These are phyloP conservation scores for Microdon myrmicae DNA, from an alignment of 2,888 invertebrate species.

Conservation along the genomic window DNA sequence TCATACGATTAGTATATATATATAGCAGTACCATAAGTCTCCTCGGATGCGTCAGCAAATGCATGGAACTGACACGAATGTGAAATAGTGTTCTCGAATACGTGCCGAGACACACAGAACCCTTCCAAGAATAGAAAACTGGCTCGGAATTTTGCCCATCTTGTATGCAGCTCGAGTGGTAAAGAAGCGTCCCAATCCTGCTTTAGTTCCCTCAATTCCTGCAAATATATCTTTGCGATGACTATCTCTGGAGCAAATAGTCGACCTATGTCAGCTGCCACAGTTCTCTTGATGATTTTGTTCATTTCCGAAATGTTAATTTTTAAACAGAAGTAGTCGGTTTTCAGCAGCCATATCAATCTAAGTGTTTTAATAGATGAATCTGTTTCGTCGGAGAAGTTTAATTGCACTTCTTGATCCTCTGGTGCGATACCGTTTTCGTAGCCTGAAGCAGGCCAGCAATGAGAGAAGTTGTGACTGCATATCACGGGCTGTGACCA, in stretches of 20 bases:
- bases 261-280: neutral
- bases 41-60: conserved; percentile 3
- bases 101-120: neutral
- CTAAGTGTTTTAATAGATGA: conserved; percentile 2
- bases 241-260: conserved; percentile 4
- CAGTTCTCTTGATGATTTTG: conserved; percentile 1
- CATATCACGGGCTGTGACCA: neutral
- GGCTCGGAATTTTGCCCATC: neutral
- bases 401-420: no score
- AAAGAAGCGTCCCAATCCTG: conserved; percentile 1
- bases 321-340: no score
- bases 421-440: no score
- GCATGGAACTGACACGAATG: conserved; percentile 2
- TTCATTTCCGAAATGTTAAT: no score
- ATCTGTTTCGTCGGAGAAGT: no score
- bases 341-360: conserved; percentile 1
- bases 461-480: neutral
- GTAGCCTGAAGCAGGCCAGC: no score
- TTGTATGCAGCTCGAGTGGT: neutral
- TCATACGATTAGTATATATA: conserved; percentile 1
- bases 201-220: neutral
- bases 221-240: no score
- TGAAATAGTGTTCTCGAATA: no score
- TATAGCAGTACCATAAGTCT: conserved; percentile 1
- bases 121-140: neutral